Evolutionary conservation across 2,888 invertebrate species (phyloP), one percentile per base, ranked within the genome.

Genomic region (Omphaloscelis lunosa): DNA sequence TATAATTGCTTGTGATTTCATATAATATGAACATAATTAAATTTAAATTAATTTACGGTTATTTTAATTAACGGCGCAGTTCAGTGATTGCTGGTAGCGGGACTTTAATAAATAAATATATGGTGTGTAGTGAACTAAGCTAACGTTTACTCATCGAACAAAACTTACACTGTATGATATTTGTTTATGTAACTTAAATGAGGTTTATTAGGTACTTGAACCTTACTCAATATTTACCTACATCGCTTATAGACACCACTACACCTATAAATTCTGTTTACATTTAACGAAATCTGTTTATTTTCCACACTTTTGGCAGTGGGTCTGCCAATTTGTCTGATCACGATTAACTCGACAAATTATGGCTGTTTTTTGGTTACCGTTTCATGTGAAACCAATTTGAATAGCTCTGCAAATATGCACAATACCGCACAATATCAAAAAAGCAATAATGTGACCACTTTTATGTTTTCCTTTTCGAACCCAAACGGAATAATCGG

Each of bases 91-190:
- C 29, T 69, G 61, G 15, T 41, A 59, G 41, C n/a, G n/a, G 45
- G 17, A 41, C 41, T 58, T 56, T n/a, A 12, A 23, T 71, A 59
- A 71, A 74, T 73, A 73, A 48, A 45, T 56, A 59, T 20, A 23
- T 29, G 20, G 11, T 63, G n/a, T 41, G 29, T 59, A n/a, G 58
- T 48, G 34, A 69, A 70, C 56, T 79, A 77, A 80, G 66, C 77
- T 56, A 72, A 68, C 53, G 53, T 77, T 81, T 66, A 72, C 63
- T 70, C 56, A 68, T 56, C 79, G 65, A 66, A 82, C 78, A 79
- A 75, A 80, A 83, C 72, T 75, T 81, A 77, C 77, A 77, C 73
- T 81, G 83, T 84, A 27, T 75, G 62, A 74, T 84, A 77, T 88
- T 88, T 85, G 75, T 84, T 80, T 74, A 81, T 80, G 68, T 75